Evolutionary conservation across 1,140 invertebrate species (phyloP), one percentile per base, ranked within the genome.

Genomic region (Drosophila paulistorum): DNA sequence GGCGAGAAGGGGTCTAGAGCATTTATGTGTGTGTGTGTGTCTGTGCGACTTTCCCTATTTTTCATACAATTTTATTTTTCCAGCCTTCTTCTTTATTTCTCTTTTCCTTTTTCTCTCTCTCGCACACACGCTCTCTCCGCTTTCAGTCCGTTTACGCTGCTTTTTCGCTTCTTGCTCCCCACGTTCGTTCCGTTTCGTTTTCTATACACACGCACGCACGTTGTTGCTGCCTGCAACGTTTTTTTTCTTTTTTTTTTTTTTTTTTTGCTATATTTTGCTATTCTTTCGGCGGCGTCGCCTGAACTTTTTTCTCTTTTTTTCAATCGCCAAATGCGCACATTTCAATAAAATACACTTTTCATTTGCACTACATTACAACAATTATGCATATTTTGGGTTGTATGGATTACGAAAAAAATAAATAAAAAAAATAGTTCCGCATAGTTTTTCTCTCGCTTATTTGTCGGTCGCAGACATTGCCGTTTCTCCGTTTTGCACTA

Each of bases 371-470:
- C 66, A 84, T 74, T 58, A 62, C 60, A 41, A 68, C 68, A 67
- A 76, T 71, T 82, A 77, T 79, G 76, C 71, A 82, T 65, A 64
- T 55, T 66, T 65, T 26, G 48, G 70, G 33, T 55, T 48, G 37
- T 83, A 62, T 68, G 54, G 66, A 67, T 80, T 86, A 85, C 79
- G 82, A 86, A 86, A 86, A 86, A 84, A 85, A 73, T 79, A 81
- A 86, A 81, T 73, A 75, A 81, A 85, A 83, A 85, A 86, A 81
- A 75, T 68, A 67, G 14, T 54, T 37, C 62, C 70, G 68, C 76
- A 77, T 77, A 78, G 57, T 78, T 62, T 65, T 30, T 59, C 60
- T 58, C 54, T 74, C 60, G 59, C 48, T 54, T 57, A 65, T 65
- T 54, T 65, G 51, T 57, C 48, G 45, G 17, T 41, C 51, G 51